Percentiles rank a stretch among this genome's conserved stretches.
phyloP scores from a whole-genome alignment of 2,888 invertebrate species.

The Nasonia oneida region DNA sequence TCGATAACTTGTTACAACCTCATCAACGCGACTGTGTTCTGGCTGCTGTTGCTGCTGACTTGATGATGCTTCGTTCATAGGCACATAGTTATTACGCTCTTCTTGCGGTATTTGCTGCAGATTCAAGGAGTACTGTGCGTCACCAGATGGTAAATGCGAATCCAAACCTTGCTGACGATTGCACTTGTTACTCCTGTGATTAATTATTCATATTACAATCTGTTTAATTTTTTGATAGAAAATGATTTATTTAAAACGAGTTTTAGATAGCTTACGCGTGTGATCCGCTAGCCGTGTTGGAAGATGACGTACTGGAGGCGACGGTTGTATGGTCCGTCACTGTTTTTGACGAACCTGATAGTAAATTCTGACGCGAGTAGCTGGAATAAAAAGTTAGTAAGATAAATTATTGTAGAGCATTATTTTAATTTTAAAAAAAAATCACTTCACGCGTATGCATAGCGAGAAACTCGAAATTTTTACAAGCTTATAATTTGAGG shows the following conservation, averaged over 20 bases:
- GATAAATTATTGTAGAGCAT: not conserved
- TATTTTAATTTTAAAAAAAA: not conserved
- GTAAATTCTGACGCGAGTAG: constrained; percentile 93
- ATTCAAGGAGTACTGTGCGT: constrained; percentile 73
- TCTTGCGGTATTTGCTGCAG: constrained; percentile 67
- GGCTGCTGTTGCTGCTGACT: constrained; percentile 17
- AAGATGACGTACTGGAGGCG: constrained; percentile 10
- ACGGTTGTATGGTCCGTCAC: constrained; percentile 26
- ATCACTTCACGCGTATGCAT: not conserved
- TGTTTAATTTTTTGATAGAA: not conserved
- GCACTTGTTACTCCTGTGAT: constrained; percentile 72
- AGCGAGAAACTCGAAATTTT: not conserved
- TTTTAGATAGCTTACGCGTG: constrained; percentile 63
- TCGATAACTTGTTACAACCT: constrained; percentile 1
- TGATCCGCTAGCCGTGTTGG: constrained; percentile 17
- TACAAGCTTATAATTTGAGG: not conserved
- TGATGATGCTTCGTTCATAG: not conserved
- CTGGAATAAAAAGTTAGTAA: constrained; percentile 79
- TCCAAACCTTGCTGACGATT: constrained; percentile 73
- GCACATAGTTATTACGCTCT: not conserved
- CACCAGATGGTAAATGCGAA: constrained; percentile 51
- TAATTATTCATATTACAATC: not conserved
- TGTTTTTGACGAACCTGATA: constrained; percentile 81
- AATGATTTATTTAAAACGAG: not conserved
- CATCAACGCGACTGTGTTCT: not conserved